Evolutionary conservation across 2,888 invertebrate species (phyloP), one percentile per base, ranked within the genome.

Genomic region (Chrysotoxum bicinctum): DNA sequence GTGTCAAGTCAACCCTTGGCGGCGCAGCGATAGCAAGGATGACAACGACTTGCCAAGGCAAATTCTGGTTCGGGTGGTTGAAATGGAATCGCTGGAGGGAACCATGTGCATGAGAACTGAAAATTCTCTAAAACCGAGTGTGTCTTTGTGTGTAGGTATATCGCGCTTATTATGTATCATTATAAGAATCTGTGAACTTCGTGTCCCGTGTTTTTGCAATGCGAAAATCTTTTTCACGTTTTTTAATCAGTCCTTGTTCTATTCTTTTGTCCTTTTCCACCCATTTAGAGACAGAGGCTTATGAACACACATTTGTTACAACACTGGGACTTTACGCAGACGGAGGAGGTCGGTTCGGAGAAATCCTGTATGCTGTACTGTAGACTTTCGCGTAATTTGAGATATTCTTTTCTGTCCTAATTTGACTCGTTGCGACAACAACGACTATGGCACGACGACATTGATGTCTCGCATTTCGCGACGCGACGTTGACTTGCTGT

Each of bases 381-480:
- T 58, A 85, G 81, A 85, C 72, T 72, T 54, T 81, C 81, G 81
- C 85, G 85, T 85, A 85, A 85, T 85, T 85, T 85, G 81, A 85
- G 85, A 85, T 77, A 77, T 85, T 76, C 81, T 73, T 73, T 85
- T 88, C 88, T 89, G 88, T 89, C 90, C 89, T 90, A 90, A 90
- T 90, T 90, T 90, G 89, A 89, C 90, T 91, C 90, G 90, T 90
- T 89, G 86, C 89, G 89, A 90, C 88, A 88, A 87, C 68, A 80
- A 60, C n/a, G 10, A 58, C 56, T 19, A n/a, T 19, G 35, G n/a
- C n/a, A 62, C 23, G 62, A 62, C 12, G 45, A 40, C 62, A 68
- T 77, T 81, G 69, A 81, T 58, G 85, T 73, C 76, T 85, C 81
- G 30, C 30, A 69, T 85, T 77, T 85, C 81, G 76, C 81, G 75